Base-by-base conservation (phyloP, 2,888 invertebrate species). In the Nematopogon swammerdamellus region DNA sequence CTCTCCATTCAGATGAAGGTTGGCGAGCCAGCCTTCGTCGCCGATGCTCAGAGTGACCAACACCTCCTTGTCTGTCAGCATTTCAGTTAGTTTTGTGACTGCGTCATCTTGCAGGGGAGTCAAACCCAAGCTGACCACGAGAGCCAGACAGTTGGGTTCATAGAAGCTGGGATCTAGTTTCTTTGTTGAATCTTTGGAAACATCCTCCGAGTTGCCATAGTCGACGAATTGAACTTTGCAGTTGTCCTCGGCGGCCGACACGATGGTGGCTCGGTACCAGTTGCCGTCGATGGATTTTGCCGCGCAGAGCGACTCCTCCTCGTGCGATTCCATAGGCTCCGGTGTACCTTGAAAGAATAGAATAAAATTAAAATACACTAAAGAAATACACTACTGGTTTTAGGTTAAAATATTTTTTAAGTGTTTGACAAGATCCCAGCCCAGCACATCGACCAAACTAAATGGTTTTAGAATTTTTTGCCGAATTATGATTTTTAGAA, bases 191-290 rank as follows among this genome's bases (percentile, higher is more conserved):
- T 63, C 70, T 50, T 58, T 65, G 1, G 73, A 51, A 0, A 90
- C 60, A 4, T 69, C 66, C 65, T 90, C 89, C 0, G 70, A 65
- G 61, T 89, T 88, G 42, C 91, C 91, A 54, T 89, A 90, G 63
- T 91, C 91, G 0, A 86, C 63, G 60, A 82, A 89, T 49, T 80
- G 79, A 0, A 88, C 80, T 19, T 66, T 72, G 18, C 73, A 77
- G 17, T 68, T 70, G 1, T 66, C 64, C 16, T 81, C 80, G 14
- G 72, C 70, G 3, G 66, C 58, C 46, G 66, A 67, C 11, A 75
- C 36, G 18, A 89, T 77, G 52, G 75, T 80, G 2, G 82, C 87
- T 45, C 90, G 80, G 61, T 89, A 89, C 89, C 89, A 91, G 63
- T 86, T 86, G 2, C 79, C 82, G 62, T 89, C 89, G 0, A 59